Conservation (phyloP, 2,888 invertebrate species). For the Ornithoptera priamus region DNA sequence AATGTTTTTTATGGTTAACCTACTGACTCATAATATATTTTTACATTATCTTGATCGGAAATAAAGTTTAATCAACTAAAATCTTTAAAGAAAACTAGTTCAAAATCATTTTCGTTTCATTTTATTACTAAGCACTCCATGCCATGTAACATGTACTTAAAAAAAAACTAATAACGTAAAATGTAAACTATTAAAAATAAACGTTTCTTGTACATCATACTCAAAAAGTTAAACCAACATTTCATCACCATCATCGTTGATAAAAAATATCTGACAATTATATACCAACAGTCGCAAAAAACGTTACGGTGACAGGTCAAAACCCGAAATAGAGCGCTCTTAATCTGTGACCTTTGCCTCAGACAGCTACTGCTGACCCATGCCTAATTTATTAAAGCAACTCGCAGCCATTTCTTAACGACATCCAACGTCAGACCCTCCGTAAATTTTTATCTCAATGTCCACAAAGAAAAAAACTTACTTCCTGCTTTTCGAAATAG, state of each 20-base stretch:
- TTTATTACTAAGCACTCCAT: too few relatives aligned
- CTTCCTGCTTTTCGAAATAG: not conserved
- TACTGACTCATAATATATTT: too few relatives aligned
- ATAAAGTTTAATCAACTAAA: too few relatives aligned
- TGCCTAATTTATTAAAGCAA: slow-evolving; percentile 65
- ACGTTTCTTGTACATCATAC: too few relatives aligned
- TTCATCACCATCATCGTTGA: not conserved
- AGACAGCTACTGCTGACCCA: slow-evolving; percentile 54
- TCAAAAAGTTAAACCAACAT: too few relatives aligned
- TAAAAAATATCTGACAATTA: not conserved
- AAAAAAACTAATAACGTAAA: too few relatives aligned
- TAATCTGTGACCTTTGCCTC: slow-evolving; percentile 71
- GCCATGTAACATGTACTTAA: too few relatives aligned
- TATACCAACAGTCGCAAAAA: slow-evolving; percentile 43
- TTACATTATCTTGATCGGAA: too few relatives aligned
- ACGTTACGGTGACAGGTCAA: slow-evolving; percentile 62
- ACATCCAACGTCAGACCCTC: slow-evolving; percentile 30
- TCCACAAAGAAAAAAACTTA: not conserved
- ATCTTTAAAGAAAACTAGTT: too few relatives aligned
- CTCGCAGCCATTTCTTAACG: slow-evolving; percentile 49
- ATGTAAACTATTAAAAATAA: too few relatives aligned
- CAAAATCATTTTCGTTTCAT: too few relatives aligned
- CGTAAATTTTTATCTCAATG: slow-evolving; percentile 19
- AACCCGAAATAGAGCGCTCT: slow-evolving; percentile 66
- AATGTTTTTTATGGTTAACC: too few relatives aligned